Evolutionary conservation across 2,888 invertebrate genomes (phyloP).

Genomic region (Mycalesis mineus): DNA sequence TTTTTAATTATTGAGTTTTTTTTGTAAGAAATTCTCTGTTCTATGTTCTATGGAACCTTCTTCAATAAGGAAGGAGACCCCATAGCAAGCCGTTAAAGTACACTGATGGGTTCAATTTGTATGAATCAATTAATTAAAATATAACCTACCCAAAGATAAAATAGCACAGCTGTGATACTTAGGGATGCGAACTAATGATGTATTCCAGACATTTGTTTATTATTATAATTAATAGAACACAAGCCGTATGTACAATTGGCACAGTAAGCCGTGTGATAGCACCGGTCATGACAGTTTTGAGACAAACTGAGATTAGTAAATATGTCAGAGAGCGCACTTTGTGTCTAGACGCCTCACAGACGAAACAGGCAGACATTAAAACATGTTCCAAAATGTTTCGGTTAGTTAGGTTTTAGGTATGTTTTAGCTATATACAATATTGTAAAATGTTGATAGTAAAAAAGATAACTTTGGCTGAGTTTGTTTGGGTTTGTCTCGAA

Average conservation of each 20-base stretch:
- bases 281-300: conserved; percentile 18
- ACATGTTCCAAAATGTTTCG: background rate
- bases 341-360: conserved; percentile 26
- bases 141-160: conserved; percentile 1
- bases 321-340: conserved; percentile 17
- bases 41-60: too few species aligned
- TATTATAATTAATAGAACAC: conserved; percentile 24
- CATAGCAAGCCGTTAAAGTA: too few species aligned
- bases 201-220: conserved; percentile 13
- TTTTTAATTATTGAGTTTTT: too few species aligned
- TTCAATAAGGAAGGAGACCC: too few species aligned
- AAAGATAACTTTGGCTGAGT: too few species aligned
- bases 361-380: conserved; percentile 16
- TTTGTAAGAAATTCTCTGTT: too few species aligned
- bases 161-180: conserved; percentile 16
- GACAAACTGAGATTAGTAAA: conserved; percentile 23
- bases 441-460: too few species aligned
- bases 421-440: too few species aligned
- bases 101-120: too few species aligned
- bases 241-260: conserved; percentile 21
- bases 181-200: conserved; percentile 19
- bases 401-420: too few species aligned
- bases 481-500: too few species aligned
- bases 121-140: background rate
- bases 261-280: conserved; percentile 15